These are phyloP conservation scores for Micrasema minimum DNA, from an alignment of 1,140 invertebrate genomes.

Conservation along the genomic window DNA sequence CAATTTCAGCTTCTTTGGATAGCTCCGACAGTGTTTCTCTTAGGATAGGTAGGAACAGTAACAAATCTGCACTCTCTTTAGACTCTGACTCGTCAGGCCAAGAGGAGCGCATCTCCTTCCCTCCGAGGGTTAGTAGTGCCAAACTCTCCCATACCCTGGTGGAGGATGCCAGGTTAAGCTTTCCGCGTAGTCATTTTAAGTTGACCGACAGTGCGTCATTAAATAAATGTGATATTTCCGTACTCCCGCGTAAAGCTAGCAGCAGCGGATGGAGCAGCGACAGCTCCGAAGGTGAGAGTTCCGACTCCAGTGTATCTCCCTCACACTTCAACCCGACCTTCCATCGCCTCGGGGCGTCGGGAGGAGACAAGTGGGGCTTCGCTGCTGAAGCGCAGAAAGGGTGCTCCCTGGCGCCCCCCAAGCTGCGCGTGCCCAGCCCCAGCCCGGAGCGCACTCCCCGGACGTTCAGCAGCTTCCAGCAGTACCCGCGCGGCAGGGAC, in stretches of 20 bases:
- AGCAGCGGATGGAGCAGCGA: conserved; percentile 32
- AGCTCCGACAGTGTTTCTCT: conserved; percentile 53
- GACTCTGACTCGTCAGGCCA: conserved; percentile 57
- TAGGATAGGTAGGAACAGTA: conserved; percentile 50
- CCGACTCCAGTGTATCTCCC: conserved; percentile 22
- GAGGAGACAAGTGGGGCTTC: conserved; percentile 80
- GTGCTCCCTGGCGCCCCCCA: conserved; percentile 56
- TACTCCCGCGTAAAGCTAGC: conserved; percentile 16
- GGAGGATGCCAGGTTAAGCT: conserved; percentile 2
- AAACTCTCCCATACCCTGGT: conserved; percentile 10
- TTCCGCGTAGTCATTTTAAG: conserved; percentile 31
- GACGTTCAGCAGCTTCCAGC: conserved; percentile 42
- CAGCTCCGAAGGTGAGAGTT: conserved; percentile 39
- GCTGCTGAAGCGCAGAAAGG: conserved; percentile 74
- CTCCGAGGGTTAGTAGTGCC: conserved; percentile 17
- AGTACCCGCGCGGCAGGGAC: conserved; percentile 57
- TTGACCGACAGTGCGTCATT: conserved; percentile 23
- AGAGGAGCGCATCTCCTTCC: conserved; percentile 32
- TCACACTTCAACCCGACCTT: conserved; percentile 60
- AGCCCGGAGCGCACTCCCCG: conserved; percentile 17
- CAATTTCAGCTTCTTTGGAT: conserved; percentile 38
- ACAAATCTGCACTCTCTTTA: conserved; percentile 34
- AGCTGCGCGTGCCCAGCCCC: conserved; percentile 10
- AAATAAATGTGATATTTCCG: conserved; percentile 30
- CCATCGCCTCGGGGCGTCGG: conserved; percentile 64